Evolutionary conservation across 2,888 invertebrate genomes (phyloP).

Genomic region (Neoaliturus tenellus): DNA sequence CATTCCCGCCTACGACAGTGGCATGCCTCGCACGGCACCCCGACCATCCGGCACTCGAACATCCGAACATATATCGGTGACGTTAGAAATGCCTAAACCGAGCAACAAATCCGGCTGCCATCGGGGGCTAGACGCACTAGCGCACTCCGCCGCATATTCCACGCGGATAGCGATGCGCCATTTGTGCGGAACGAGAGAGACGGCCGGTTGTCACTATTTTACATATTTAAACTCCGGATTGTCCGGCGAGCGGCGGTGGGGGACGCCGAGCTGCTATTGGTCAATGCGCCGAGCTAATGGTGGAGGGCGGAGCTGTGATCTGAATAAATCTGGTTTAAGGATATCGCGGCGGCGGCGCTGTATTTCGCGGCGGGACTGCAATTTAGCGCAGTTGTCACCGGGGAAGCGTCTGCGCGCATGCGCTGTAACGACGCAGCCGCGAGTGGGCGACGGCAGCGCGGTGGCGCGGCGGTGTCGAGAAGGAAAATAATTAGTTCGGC

Average conservation of each 20-base stretch:
- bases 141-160: background rate
- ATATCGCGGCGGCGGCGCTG: slow-evolving; percentile 39
- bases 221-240: slow-evolving; percentile 49
- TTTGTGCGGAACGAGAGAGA: slow-evolving; percentile 39
- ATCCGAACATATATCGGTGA: background rate
- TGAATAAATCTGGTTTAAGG: slow-evolving; percentile 54
- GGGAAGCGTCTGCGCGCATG: background rate
- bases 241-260: slow-evolving; percentile 31
- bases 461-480: background rate
- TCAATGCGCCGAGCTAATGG: slow-evolving; percentile 24
- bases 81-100: slow-evolving; percentile 9
- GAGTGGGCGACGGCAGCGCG: too few species aligned
- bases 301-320: slow-evolving; percentile 42
- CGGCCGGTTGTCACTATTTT: slow-evolving; percentile 48
- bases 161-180: slow-evolving; percentile 7
- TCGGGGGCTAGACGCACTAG: background rate
- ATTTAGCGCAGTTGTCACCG: slow-evolving; percentile 23
- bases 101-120: background rate
- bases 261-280: slow-evolving; percentile 17
- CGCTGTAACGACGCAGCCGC: too few species aligned
- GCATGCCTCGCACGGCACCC: background rate
- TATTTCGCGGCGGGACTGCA: slow-evolving; percentile 39
- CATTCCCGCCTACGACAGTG: background rate
- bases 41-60: background rate
- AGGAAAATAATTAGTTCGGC: too few species aligned